These are phyloP conservation scores for Neodontobutis hainanensis DNA, from an alignment of 2,113 vertebrate species.

Conservation along the genomic window DNA sequence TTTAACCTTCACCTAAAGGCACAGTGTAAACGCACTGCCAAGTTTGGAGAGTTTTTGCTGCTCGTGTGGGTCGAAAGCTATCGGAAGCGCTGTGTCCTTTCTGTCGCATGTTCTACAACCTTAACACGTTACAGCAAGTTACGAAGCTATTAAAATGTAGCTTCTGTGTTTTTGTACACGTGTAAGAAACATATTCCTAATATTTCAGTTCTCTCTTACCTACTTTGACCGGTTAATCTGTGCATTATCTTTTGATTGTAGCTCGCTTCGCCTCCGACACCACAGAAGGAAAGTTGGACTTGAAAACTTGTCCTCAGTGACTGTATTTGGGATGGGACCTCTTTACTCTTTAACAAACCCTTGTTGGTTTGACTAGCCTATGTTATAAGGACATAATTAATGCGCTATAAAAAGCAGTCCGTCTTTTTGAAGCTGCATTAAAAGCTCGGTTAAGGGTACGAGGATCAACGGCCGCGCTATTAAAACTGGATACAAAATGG, in stretches of 20 bases:
- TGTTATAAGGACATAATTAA: constrained; percentile 21
- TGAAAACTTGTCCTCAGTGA: constrained; percentile 51
- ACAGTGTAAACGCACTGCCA: not conserved
- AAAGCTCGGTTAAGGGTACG: constrained; percentile 53
- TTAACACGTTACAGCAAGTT: constrained; percentile 20
- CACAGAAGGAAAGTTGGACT: constrained; percentile 60
- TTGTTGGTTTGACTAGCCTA: not conserved
- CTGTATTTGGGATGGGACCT: constrained; percentile 34
- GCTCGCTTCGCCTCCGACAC: constrained; percentile 46
- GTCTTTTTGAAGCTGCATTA: constrained; percentile 29
- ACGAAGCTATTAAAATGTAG: constrained; percentile 14
- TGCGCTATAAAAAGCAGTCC: constrained; percentile 22
- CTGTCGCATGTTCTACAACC: constrained; percentile 25
- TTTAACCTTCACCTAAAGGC: not conserved
- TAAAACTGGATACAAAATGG: constrained; percentile 91
- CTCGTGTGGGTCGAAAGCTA: constrained; percentile 7
- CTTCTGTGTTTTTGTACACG: constrained; percentile 48
- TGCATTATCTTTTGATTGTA: constrained; percentile 64
- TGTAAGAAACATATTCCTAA: constrained; percentile 12
- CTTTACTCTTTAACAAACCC: not conserved
- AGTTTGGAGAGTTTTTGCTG: constrained; percentile 2
- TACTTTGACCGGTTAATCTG: constrained; percentile 30
- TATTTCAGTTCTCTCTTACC: constrained; percentile 3
- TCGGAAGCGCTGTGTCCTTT: constrained; percentile 21
- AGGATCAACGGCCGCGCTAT: constrained; percentile 69